Base-by-base conservation (phyloP, 2,797 vertebrate species). In the Phalanger gymnotis region DNA sequence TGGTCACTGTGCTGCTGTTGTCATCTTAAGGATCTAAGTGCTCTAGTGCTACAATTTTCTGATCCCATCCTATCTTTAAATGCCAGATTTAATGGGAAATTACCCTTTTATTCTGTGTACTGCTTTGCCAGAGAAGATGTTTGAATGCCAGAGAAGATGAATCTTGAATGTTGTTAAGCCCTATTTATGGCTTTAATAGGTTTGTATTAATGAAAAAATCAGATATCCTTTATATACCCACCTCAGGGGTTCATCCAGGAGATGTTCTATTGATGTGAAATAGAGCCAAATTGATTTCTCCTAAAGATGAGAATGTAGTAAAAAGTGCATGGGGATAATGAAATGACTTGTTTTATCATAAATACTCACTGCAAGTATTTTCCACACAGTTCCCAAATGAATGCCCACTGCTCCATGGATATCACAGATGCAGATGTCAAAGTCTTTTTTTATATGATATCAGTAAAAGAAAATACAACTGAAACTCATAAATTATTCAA, bases 131-230 rank as follows among this genome's bases (percentile, higher is more conserved):
- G 54, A 95, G 73, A 90, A 90, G 55, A 52, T n/a, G n/a, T n/a
- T n/a, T n/a, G n/a, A n/a, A n/a, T n/a, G n/a, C n/a, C n/a, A n/a
- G n/a, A n/a, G n/a, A n/a, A n/a, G 92, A 92, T 92, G 92, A 94
- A 95, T 92, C 81, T 94, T 97, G 93, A 95, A 96, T n/a, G 55
- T 66, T 90, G 52, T 94, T 96, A 95, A 97, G 94, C 93, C 55
- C 91, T 97, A 89, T 94, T 97, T 95, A 89, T 96, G 92, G 25
- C 73, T 97, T 96, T 97, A 97, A 96, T 96, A 98, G 92, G 90
- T 97, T 95, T 96, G 52, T 61, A 96, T 96, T 98, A 96, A 96
- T 97, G 94, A 95, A 97, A 96, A 97, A 96, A 58, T 92, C 92
- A 97, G 56, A 94, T 92, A 94, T 52, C 27, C 53, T 97, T 97